A percentile compares a stretch with the other conserved stretches of the same genome.
Evolutionary conservation across 2,888 invertebrate species (phyloP).

Genomic region (Sialis fuliginosa): DNA sequence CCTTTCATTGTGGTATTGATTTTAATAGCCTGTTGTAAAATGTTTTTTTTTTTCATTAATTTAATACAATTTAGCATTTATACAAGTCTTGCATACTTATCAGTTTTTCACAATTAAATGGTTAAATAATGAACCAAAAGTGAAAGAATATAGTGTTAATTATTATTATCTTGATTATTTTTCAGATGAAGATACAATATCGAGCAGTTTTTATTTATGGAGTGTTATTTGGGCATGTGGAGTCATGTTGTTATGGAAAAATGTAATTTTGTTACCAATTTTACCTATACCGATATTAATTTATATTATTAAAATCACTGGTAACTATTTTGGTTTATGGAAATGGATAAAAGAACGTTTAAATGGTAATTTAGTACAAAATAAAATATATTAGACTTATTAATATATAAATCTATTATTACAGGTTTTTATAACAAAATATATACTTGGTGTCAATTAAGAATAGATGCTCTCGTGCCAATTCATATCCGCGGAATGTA

Average conservation of each 20-base stretch:
- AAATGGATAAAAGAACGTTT: slow-evolving; percentile 17
- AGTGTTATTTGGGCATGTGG: slow-evolving; percentile 65
- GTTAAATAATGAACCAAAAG: background rate
- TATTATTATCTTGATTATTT: background rate
- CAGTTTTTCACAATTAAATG: background rate
- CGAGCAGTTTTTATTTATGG: slow-evolving; percentile 56
- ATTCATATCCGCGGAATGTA: slow-evolving; percentile 60
- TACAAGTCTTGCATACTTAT: background rate
- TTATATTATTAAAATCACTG: slow-evolving; percentile 38
- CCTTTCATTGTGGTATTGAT: too few relatives aligned
- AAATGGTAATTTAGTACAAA: background rate
- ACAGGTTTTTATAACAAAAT: slow-evolving; percentile 25
- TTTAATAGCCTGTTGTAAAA: too few relatives aligned
- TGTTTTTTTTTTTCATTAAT: too few relatives aligned
- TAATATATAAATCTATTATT: slow-evolving; percentile 12
- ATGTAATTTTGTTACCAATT: slow-evolving; percentile 65
- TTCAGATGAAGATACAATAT: slow-evolving; percentile 28
- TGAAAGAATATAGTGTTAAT: background rate
- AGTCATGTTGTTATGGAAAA: slow-evolving; percentile 71
- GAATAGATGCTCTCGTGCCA: slow-evolving; percentile 53
- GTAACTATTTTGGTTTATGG: slow-evolving; percentile 34
- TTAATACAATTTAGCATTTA: background rate
- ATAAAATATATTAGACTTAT: background rate
- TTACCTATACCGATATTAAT: slow-evolving; percentile 60
- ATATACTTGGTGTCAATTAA: slow-evolving; percentile 40